Percentiles rank a stretch among this genome's conserved stretches.
Conservation (phyloP, 2,888 invertebrate species). For the Caenorhabditis sp. region DNA sequence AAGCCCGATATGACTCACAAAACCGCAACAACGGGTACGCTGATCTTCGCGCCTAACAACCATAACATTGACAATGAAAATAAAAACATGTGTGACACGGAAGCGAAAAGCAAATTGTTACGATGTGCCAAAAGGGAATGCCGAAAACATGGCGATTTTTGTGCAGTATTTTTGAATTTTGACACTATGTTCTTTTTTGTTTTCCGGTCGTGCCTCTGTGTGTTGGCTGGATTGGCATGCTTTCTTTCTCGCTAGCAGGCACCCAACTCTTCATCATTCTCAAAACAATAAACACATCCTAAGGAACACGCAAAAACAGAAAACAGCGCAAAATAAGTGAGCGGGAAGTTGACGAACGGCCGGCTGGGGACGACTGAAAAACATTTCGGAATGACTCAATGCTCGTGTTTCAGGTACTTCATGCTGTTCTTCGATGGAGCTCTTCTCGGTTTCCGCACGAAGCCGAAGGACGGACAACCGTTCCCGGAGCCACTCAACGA, state of each 20-base stretch:
- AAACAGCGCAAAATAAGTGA: conserved; percentile 28
- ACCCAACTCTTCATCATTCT: conserved; percentile 22
- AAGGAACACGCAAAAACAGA: conserved; percentile 16
- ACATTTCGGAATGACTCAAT: conserved; percentile 7
- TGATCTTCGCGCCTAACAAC: background rate
- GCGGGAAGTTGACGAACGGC: conserved; percentile 3
- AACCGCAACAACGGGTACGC: background rate
- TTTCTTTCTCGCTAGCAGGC: background rate
- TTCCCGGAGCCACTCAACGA: conserved; percentile 92
- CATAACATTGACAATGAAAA: background rate
- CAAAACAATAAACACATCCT: conserved; percentile 43
- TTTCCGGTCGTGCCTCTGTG: conserved; percentile 12
- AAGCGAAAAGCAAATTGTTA: too few relatives aligned
- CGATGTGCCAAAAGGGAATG: too few relatives aligned
- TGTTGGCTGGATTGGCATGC: conserved; percentile 10
- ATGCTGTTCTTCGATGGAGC: conserved; percentile 95
- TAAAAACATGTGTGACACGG: conserved; percentile 4
- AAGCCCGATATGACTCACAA: background rate
- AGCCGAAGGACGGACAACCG: conserved; percentile 87
- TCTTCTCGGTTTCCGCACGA: conserved; percentile 94
- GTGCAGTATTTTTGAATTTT: conserved; percentile 17
- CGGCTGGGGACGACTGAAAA: conserved; percentile 1
- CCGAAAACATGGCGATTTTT: conserved; percentile 1
- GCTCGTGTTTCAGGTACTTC: conserved; percentile 88
- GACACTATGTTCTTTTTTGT: conserved; percentile 2